Conservation (phyloP, 1,140 invertebrate species). For the Euschistus heros region DNA sequence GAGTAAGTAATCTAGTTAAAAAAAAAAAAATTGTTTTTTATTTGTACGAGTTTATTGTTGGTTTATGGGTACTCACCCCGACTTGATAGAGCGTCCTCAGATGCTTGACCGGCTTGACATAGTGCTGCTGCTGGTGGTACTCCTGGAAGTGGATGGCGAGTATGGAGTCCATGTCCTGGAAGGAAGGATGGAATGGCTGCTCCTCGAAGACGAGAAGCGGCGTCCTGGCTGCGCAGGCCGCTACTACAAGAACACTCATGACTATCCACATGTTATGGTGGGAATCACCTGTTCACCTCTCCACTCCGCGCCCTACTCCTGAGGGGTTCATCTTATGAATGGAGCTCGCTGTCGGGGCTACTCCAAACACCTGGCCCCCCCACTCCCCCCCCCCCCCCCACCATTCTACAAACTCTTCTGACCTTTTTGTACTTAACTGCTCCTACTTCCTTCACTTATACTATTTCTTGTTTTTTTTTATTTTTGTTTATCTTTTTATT, state of each 20-base stretch:
- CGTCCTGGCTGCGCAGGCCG: neutral
- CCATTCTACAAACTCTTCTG: slow-evolving; percentile 11
- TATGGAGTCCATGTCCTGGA: slow-evolving; percentile 16
- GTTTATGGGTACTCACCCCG: slow-evolving; percentile 15
- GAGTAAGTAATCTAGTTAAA: too few relatives aligned
- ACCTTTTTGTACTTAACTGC: neutral
- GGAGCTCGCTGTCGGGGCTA: slow-evolving; percentile 1
- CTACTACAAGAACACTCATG: neutral
- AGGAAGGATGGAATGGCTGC: slow-evolving; percentile 11
- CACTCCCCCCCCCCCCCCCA: slow-evolving; percentile 12
- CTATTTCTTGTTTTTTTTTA: too few relatives aligned
- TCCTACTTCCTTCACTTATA: too few relatives aligned
- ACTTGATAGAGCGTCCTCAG: slow-evolving; percentile 22
- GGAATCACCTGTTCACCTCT: neutral
- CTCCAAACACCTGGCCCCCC: slow-evolving; percentile 13
- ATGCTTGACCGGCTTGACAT: slow-evolving; percentile 20
- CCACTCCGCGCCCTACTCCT: neutral
- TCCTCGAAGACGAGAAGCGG: slow-evolving; percentile 22
- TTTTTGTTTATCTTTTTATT: too few relatives aligned
- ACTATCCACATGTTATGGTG: neutral
- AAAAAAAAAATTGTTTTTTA: too few relatives aligned
- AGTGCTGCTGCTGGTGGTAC: slow-evolving; percentile 11
- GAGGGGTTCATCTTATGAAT: slow-evolving; percentile 20
- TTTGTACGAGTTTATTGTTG: too few relatives aligned
- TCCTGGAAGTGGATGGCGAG: slow-evolving; percentile 3